These are phyloP conservation scores for Sinocyclocheilus maitianheensis DNA, from an alignment of 2,113 vertebrate species.

Conservation along the genomic window DNA sequence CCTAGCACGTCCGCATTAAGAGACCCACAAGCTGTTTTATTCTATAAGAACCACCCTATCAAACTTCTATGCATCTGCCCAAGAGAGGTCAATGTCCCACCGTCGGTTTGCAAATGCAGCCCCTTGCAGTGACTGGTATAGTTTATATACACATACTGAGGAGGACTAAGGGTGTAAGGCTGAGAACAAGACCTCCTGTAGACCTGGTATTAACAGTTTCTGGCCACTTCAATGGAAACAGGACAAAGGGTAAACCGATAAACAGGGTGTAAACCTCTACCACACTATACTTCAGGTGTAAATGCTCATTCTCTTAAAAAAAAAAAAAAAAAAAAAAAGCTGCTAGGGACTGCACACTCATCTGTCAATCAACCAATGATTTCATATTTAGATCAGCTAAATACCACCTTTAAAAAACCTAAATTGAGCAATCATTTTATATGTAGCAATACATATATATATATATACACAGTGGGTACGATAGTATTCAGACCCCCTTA, in stretches of 20 bases:
- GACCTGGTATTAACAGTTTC: background rate
- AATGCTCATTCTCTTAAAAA: background rate
- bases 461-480: background rate
- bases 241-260: background rate
- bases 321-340: background rate
- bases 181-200: constrained; percentile 5
- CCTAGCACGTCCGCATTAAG: constrained; percentile 6
- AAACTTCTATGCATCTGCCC: background rate
- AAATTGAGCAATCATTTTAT: background rate
- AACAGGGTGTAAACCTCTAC: background rate
- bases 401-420: background rate
- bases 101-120: background rate
- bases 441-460: background rate
- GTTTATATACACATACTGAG: background rate
- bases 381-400: background rate
- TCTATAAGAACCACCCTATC: background rate
- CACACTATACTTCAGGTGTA: background rate
- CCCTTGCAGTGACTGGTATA: background rate
- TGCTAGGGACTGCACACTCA: background rate
- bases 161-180: background rate
- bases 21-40: constrained; percentile 1
- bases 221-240: too few relatives aligned
- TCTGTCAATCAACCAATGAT: too few relatives aligned
- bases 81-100: background rate
- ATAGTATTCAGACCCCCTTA: too few relatives aligned